Evolutionary conservation across 1,140 invertebrate genomes (phyloP).

Genomic region (Apolygus lucorum): DNA sequence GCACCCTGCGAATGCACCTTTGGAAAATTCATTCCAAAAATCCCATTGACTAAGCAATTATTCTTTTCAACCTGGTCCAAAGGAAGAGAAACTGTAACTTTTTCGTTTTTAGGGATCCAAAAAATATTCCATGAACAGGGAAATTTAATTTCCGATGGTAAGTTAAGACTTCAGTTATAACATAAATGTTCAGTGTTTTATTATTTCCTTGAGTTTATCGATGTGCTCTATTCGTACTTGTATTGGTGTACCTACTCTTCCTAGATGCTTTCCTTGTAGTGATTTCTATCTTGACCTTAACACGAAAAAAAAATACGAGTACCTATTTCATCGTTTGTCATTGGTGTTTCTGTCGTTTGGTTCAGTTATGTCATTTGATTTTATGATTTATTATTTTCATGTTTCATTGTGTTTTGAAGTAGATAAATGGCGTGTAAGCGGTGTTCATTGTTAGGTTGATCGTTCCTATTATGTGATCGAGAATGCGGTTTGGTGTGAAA

Average conservation of each 20-base stretch:
- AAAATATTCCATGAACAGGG: slow-evolving; percentile 10
- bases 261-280: not conserved
- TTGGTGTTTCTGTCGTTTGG: not conserved
- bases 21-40: too few species aligned
- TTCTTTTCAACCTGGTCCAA: too few species aligned
- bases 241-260: slow-evolving; percentile 7
- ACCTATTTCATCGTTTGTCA: not conserved
- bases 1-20: too few species aligned
- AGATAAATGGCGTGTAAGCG: not conserved
- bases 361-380: too few species aligned
- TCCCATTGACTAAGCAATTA: too few species aligned
- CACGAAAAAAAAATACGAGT: not conserved
- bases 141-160: slow-evolving; percentile 8
- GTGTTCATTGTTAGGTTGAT: too few species aligned
- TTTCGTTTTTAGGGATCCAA: slow-evolving; percentile 7
- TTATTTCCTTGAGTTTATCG: not conserved
- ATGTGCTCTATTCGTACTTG: not conserved
- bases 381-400: too few species aligned
- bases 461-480: too few species aligned
- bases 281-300: not conserved
- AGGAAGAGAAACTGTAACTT: slow-evolving; percentile 38
- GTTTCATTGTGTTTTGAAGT: not conserved
- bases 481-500: too few species aligned
- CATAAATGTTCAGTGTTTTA: slow-evolving; percentile 42
- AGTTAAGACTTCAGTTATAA: slow-evolving; percentile 47